These are phyloP conservation scores for Montipora capricornis DNA, from an alignment of 64 coral and sea anemone genomes.

Conservation along the genomic window DNA sequence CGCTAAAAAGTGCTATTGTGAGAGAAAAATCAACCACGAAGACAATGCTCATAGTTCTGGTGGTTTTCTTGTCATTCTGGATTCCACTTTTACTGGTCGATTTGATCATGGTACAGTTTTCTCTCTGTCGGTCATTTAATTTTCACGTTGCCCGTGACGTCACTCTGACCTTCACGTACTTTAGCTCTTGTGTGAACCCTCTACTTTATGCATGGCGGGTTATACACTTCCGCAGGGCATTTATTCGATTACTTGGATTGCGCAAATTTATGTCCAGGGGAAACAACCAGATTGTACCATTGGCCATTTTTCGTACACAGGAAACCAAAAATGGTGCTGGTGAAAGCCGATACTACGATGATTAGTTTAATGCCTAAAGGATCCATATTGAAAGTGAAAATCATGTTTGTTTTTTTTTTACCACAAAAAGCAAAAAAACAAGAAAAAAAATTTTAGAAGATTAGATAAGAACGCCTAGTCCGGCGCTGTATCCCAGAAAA, in stretches of 20 bases:
- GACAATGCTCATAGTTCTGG: conserved; percentile 82
- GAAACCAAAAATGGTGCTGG: not conserved
- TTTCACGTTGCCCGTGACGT: conserved; percentile 80
- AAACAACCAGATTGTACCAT: not conserved
- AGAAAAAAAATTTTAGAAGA: too few species aligned
- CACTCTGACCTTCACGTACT: conserved; percentile 86
- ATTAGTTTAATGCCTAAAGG: not conserved
- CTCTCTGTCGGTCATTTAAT: not conserved
- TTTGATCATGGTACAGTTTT: conserved; percentile 79
- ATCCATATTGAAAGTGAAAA: too few species aligned
- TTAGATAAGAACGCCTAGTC: too few species aligned
- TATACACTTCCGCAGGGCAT: conserved; percentile 81
- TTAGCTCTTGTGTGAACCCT: conserved; percentile 85
- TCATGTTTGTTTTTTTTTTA: too few species aligned
- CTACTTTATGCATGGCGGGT: conserved; percentile 83
- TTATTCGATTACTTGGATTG: conserved; percentile 54
- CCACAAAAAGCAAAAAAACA: too few species aligned
- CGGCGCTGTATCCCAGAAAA: too few species aligned
- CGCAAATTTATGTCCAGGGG: not conserved
- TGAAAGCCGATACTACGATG: not conserved
- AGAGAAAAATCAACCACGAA: conserved; percentile 83
- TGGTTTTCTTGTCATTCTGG: conserved; percentile 73
- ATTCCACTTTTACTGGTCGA: conserved; percentile 74
- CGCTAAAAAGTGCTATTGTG: conserved; percentile 55
- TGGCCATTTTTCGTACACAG: not conserved